Evolutionary conservation across 1,140 invertebrate species (phyloP).

Genomic region (Brachionus rubens): DNA sequence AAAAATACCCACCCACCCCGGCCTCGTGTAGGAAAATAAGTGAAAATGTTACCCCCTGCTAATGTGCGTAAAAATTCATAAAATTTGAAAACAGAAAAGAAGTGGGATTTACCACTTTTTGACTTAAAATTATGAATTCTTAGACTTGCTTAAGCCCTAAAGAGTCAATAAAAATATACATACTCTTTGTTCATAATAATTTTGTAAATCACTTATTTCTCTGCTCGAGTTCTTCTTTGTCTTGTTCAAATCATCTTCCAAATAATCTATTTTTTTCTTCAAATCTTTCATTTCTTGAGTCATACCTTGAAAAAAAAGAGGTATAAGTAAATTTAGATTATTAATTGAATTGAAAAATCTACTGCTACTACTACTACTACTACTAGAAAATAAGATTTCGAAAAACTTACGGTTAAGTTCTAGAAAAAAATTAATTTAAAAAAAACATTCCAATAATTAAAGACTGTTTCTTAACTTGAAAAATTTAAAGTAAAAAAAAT

Average conservation of each 20-base stretch:
- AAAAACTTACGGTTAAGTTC: constrained; percentile 25
- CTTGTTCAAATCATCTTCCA: background rate
- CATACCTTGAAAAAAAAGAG: background rate
- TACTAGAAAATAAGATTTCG: background rate
- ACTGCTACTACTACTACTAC: too few relatives aligned
- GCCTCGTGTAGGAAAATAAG: too few relatives aligned
- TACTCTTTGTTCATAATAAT: constrained; percentile 35
- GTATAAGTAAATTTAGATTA: background rate
- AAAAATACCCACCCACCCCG: too few relatives aligned
- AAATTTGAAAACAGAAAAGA: too few relatives aligned
- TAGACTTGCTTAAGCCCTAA: too few relatives aligned
- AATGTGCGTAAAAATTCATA: too few relatives aligned
- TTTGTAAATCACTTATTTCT: constrained; percentile 39
- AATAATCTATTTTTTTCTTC: constrained; percentile 15
- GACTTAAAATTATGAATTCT: too few relatives aligned
- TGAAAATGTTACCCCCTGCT: too few relatives aligned
- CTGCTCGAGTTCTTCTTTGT: constrained; percentile 1
- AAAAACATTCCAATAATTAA: too few relatives aligned
- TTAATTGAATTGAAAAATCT: background rate
- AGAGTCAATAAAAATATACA: too few relatives aligned
- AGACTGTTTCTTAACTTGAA: background rate
- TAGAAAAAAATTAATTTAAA: background rate
- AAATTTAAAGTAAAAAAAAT: constrained; percentile 2
- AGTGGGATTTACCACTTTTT: too few relatives aligned
- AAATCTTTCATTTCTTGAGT: constrained; percentile 15